phyloP scores from a whole-genome alignment of 2,113 vertebrate genomes.

The Calidris pygmaea region DNA sequence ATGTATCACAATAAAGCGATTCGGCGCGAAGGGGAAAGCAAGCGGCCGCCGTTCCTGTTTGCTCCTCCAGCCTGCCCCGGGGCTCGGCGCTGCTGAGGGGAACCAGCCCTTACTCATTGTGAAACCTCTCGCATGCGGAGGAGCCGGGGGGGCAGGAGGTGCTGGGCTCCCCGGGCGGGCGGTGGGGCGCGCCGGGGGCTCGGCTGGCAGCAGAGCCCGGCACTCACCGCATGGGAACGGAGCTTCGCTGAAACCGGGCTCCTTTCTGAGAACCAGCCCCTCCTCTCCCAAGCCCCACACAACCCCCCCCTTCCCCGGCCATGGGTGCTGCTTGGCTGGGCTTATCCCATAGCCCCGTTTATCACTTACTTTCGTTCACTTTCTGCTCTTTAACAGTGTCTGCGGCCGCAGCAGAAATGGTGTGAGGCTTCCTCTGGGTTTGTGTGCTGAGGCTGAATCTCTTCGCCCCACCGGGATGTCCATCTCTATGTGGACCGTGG shows the following conservation, averaged over 20 bases:
- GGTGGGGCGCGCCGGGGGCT: not conserved
- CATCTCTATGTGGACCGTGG: fast-evolving
- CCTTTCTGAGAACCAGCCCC: not conserved
- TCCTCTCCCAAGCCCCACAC: fast-evolving
- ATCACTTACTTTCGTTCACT: fast-evolving
- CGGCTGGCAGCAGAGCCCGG: not conserved
- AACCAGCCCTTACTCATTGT: not conserved
- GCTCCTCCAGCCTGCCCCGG: not conserved
- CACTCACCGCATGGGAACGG: not conserved
- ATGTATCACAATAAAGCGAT: fast-evolving
- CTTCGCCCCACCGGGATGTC: fast-evolving
- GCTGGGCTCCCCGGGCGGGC: not conserved
- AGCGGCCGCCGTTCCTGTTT: not conserved
- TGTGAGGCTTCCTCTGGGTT: fast-evolving
- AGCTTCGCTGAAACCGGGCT: not conserved
- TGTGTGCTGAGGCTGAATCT: fast-evolving
- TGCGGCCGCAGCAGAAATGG: not conserved
- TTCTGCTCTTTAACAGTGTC: fast-evolving
- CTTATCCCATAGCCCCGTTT: fast-evolving
- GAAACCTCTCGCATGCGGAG: not conserved
- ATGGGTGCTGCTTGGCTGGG: not conserved
- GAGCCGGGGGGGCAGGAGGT: not conserved
- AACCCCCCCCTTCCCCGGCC: fast-evolving
- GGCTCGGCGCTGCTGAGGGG: not conserved
- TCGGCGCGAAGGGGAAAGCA: not conserved